Evolutionary conservation across 2,797 vertebrate species (phyloP).

Genomic region (Lepus oiostolus): DNA sequence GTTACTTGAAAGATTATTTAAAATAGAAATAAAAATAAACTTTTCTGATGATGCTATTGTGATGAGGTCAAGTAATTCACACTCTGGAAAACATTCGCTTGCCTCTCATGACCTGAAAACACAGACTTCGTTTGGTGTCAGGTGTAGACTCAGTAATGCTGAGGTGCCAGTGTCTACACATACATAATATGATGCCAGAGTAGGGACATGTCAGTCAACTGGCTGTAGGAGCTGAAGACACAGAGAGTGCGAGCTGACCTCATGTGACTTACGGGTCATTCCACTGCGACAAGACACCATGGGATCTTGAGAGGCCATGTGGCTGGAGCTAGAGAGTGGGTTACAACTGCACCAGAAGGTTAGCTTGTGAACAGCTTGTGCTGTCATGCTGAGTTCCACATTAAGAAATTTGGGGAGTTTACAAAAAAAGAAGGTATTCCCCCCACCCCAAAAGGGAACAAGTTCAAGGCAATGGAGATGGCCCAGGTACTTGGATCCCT

Average conservation of each 20-base stretch:
- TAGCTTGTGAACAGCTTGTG: background rate
- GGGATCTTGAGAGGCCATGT: background rate
- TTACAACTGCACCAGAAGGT: fast-evolving
- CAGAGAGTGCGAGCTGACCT: background rate
- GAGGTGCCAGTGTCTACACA: fast-evolving
- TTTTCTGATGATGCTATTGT: background rate
- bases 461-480: too few species aligned
- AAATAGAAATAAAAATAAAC: background rate
- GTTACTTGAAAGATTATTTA: conserved; percentile 7
- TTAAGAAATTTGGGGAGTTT: background rate
- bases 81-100: background rate
- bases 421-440: background rate
- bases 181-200: fast-evolving
- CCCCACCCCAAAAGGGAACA: background rate
- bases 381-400: background rate
- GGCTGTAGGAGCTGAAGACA: background rate
- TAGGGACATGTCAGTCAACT: background rate
- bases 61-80: background rate
- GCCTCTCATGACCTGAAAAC: background rate
- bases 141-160: background rate
- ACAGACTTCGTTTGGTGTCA: background rate
- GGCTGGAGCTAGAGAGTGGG: background rate
- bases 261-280: background rate
- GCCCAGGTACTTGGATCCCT: too few species aligned
- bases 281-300: background rate